phyloP scores from a whole-genome alignment of 2,797 vertebrate species.

The Carcharodon carcharias region DNA sequence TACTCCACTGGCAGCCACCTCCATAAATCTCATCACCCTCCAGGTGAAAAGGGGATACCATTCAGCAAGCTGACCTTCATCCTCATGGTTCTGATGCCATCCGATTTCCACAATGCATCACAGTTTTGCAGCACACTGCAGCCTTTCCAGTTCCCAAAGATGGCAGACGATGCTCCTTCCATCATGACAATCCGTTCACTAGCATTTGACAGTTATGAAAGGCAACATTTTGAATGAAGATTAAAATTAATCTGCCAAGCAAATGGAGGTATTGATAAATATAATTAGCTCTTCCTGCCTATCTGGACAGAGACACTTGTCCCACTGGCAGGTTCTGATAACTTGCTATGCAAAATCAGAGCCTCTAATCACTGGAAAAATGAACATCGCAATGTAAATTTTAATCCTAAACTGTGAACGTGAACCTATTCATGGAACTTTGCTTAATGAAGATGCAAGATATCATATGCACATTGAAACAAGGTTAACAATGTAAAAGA shows the following conservation, averaged over 20 bases:
- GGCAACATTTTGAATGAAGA: not conserved
- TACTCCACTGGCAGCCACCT: not conserved
- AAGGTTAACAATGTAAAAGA: not conserved
- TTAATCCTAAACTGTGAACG: not conserved
- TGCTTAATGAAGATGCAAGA: not conserved
- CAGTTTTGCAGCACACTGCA: not conserved
- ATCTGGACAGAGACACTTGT: too few species aligned
- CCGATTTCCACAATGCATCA: not conserved
- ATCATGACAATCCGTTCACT: not conserved
- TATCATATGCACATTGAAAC: not conserved
- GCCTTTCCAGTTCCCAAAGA: not conserved
- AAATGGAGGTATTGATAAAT: not conserved
- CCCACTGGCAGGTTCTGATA: not conserved
- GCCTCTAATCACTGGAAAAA: not conserved
- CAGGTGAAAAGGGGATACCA: not conserved
- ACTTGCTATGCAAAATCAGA: too few species aligned
- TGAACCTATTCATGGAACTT: not conserved
- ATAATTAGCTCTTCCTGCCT: not conserved
- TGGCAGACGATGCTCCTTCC: not conserved
- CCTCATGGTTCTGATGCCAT: not conserved
- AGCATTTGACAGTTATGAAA: not conserved
- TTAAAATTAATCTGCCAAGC: not conserved
- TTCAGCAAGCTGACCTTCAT: not conserved
- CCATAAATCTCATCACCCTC: not conserved
- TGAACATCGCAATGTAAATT: not conserved